These are phyloP conservation scores for Helogale parvula DNA, from an alignment of 2,113 vertebrate species.

Conservation along the genomic window DNA sequence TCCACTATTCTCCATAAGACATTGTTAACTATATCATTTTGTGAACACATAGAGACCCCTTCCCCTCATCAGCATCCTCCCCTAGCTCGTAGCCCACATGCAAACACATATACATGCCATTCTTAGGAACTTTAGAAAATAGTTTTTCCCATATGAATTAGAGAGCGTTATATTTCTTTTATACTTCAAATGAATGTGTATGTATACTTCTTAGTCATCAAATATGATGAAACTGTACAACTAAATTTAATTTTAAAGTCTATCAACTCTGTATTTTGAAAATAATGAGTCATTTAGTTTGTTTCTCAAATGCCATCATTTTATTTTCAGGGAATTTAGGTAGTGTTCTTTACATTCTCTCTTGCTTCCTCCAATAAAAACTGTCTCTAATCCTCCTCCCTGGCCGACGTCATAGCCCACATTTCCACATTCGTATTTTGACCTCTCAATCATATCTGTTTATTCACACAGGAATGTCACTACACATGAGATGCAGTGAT, in stretches of 20 bases:
- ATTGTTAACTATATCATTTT: not conserved
- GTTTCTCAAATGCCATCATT: not conserved
- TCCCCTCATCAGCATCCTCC: not conserved
- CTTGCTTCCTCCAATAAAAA: not conserved
- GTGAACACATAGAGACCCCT: not conserved
- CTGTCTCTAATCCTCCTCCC: fast-evolving
- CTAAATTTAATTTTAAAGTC: not conserved
- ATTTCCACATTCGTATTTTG: not conserved
- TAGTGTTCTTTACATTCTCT: not conserved
- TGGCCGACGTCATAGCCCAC: not conserved
- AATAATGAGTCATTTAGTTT: not conserved
- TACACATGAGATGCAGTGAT: not conserved
- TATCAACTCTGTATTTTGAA: not conserved
- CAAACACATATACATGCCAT: not conserved
- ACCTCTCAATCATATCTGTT: not conserved
- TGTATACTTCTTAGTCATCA: not conserved
- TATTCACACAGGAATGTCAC: not conserved
- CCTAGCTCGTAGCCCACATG: not conserved
- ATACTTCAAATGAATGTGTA: not conserved
- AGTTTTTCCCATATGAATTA: not conserved
- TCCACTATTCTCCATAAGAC: not conserved
- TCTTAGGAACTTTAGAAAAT: not conserved
- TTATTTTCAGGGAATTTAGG: not conserved
- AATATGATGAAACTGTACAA: not conserved
- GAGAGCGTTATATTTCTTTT: not conserved